phyloP scores from a whole-genome alignment of 2,888 invertebrate species.

The Syrista parreyssii region DNA sequence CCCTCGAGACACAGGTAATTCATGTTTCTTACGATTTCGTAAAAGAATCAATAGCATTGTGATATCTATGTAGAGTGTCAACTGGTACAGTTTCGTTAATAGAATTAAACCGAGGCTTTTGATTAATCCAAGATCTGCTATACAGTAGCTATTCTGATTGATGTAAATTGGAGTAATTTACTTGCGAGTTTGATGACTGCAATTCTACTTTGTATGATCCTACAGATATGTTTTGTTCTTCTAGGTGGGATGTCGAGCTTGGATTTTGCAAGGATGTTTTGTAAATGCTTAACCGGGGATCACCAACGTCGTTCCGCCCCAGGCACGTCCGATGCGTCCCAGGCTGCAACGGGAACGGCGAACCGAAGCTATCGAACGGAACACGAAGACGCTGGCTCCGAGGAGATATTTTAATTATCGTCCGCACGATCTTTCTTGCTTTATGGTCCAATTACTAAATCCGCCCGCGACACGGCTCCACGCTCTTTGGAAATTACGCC shows the following conservation, averaged over 20 bases:
- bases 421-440: slow-evolving; percentile 45
- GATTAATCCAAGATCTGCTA: not conserved
- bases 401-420: slow-evolving; percentile 59
- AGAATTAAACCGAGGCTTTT: not conserved
- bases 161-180: not conserved
- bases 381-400: slow-evolving; percentile 30
- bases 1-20: not conserved
- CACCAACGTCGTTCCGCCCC: slow-evolving; percentile 60
- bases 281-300: slow-evolving; percentile 49
- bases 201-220: not conserved
- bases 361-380: slow-evolving; percentile 51
- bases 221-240: not conserved
- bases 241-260: not conserved
- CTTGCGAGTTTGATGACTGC: not conserved
- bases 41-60: not conserved
- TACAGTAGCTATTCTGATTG: not conserved
- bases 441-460: slow-evolving; percentile 31
- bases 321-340: slow-evolving; percentile 52
- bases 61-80: not conserved
- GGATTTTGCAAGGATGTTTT: slow-evolving; percentile 31
- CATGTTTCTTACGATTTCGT: not conserved
- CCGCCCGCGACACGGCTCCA: slow-evolving; percentile 24
- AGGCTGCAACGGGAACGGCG: slow-evolving; percentile 38
- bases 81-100: not conserved
- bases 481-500: not conserved